A percentile compares a stretch with the other conserved stretches of the same genome.
phyloP scores from a whole-genome alignment of 2,797 vertebrate species.

The Amniataba percoides region DNA sequence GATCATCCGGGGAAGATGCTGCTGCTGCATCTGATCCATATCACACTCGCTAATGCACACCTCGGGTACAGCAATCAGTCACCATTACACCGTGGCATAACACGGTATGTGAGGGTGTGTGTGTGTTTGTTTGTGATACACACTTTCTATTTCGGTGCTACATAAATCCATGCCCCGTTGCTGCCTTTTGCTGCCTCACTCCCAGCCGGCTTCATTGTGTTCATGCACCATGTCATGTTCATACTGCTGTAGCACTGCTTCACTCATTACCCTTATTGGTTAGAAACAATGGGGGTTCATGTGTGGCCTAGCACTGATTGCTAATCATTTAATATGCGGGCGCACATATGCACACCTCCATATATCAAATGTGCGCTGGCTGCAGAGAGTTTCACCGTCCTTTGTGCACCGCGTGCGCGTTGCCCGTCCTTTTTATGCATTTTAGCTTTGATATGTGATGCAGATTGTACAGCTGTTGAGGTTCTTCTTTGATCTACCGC shows the following conservation, averaged over 20 bases:
- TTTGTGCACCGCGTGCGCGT: background rate
- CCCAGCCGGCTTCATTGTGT: conserved; percentile 30
- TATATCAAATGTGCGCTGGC: conserved; percentile 2
- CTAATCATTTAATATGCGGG: conserved; percentile 16
- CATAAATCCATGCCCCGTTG: conserved; percentile 31
- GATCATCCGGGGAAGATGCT: conserved; percentile 49
- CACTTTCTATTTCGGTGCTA: conserved; percentile 34
- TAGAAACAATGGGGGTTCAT: conserved; percentile 29
- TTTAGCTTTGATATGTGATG: conserved; percentile 8
- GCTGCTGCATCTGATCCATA: conserved; percentile 54
- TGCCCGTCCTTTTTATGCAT: conserved; percentile 16
- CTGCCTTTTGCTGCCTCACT: conserved; percentile 30
- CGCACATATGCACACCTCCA: conserved; percentile 11
- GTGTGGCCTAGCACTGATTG: conserved; percentile 16
- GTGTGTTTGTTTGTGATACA: conserved; percentile 24
- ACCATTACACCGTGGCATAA: conserved; percentile 49
- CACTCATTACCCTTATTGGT: conserved; percentile 46
- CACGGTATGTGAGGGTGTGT: conserved; percentile 3
- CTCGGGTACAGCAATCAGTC: conserved; percentile 48
- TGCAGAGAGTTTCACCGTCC: background rate
- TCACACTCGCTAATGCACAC: conserved; percentile 52
- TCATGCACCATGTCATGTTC: conserved; percentile 55
- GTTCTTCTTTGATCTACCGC: conserved; percentile 17
- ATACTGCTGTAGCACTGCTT: conserved; percentile 31
- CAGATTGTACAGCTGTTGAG: conserved; percentile 25